phyloP scores from a whole-genome alignment of 2,888 invertebrate species.

The Metalampra italica region DNA sequence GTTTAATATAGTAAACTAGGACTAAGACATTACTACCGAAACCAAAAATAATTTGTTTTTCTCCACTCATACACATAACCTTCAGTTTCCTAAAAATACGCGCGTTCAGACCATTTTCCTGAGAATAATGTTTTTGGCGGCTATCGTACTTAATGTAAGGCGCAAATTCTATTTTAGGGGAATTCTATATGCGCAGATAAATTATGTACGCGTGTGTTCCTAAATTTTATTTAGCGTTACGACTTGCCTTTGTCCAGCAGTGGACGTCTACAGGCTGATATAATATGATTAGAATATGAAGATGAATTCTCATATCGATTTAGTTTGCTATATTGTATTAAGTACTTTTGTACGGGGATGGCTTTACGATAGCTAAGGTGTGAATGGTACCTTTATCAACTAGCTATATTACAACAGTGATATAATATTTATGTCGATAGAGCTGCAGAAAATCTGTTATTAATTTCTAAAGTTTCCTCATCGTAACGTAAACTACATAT shows the following conservation, averaged over 20 bases:
- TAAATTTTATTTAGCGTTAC: not conserved
- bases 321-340: too few species aligned
- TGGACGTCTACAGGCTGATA: too few species aligned
- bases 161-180: constrained; percentile 20
- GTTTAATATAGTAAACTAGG: not conserved
- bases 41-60: not conserved
- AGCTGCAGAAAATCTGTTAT: too few species aligned
- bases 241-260: too few species aligned
- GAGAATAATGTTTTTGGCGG: constrained; percentile 9
- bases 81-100: constrained; percentile 8
- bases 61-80: not conserved
- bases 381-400: too few species aligned
- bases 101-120: not conserved
- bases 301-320: too few species aligned
- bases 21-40: not conserved
- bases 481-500: not conserved
- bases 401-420: too few species aligned
- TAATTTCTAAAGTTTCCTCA: not conserved
- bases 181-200: constrained; percentile 10
- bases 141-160: constrained; percentile 14
- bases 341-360: too few species aligned
- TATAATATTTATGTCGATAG: not conserved
- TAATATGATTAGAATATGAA: too few species aligned
- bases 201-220: not conserved
- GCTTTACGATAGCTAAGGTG: too few species aligned